Conservation (phyloP, 2,113 vertebrate genomes). For the Polypterus bichir region DNA sequence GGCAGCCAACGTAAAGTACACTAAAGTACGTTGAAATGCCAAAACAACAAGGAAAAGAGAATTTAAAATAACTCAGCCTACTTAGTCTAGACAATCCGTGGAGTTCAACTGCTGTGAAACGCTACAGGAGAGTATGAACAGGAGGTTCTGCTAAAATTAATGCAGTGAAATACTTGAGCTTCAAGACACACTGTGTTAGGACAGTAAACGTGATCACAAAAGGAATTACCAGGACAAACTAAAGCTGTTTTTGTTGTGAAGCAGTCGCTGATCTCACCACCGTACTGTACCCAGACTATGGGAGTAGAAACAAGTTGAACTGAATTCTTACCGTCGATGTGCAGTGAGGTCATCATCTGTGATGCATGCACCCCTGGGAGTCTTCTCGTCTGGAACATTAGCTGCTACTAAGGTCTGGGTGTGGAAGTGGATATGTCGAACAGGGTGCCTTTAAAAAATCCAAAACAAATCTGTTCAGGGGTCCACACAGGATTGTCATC, state of each 20-base stretch:
- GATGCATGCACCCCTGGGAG: conserved; percentile 63
- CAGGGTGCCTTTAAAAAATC: conserved; percentile 63
- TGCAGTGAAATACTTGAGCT: not conserved
- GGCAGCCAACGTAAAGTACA: too few species aligned
- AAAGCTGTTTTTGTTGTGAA: too few species aligned
- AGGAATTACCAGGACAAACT: too few species aligned
- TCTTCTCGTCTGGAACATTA: conserved; percentile 78
- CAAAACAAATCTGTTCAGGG: not conserved
- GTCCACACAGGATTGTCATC: not conserved
- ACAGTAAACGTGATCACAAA: not conserved
- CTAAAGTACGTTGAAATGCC: too few species aligned
- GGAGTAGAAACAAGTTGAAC: not conserved
- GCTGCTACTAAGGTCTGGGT: conserved; percentile 75
- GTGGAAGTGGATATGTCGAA: conserved; percentile 66
- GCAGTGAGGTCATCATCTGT: conserved; percentile 68
- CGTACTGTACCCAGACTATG: too few species aligned
- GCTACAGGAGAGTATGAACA: not conserved
- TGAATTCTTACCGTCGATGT: conserved; percentile 64
- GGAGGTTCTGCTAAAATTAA: not conserved
- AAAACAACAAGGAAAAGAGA: too few species aligned
- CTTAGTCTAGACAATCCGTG: too few species aligned
- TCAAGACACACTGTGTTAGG: not conserved
- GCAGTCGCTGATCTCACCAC: too few species aligned
- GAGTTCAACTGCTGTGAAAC: not conserved
- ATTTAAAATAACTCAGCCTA: too few species aligned